Evolutionary conservation across 2,888 invertebrate species (phyloP), one percentile per base, ranked within the genome.

Genomic region (Kryphioiulus occultus): DNA sequence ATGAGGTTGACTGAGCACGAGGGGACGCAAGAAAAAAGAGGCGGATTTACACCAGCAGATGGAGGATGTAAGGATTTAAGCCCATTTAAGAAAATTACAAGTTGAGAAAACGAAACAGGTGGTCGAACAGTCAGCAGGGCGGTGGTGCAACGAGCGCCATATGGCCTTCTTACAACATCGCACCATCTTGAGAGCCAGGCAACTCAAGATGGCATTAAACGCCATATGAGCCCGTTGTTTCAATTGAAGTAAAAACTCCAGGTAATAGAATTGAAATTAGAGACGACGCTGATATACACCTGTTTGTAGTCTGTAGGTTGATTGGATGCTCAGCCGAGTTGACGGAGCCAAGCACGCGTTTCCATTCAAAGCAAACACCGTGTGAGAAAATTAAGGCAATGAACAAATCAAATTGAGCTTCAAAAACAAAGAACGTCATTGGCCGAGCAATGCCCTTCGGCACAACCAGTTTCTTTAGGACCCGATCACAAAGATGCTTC

Each of bases 31-130:
- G 68, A 68, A 68, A 53, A 53, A 53, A 68, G 68, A 68, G 68
- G 68, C 68, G 68, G 68, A 68, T 68, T 68, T 26, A 68, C 68
- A 68, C 68, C 26, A 68, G 7, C 68, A 68, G 68, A 68, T 68
- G 68, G 68, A 68, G 68, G 68, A 68, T 68, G 68, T 26, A 68
- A 68, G 68, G 26, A 68, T n/a, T 68, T 68, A 68, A 68, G 68
- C 26, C 68, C 68, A 26, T 68, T 68, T 68, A 68, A 68, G 68
- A 68, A 68, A 68, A 68, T 1, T 68, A 68, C n/a, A 68, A 26
- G 68, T 68, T 68, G 26, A 26, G 68, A 68, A 68, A 68, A 68
- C 26, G 68, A 12, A 68, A 68, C 68, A 68, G 68, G 68, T 68
- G 68, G 68, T 68, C 68, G 26, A 26, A 68, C 68, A 68, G 26